These are phyloP conservation scores for Trichechus manatus DNA, from an alignment of 2,113 vertebrate genomes.

Conservation along the genomic window DNA sequence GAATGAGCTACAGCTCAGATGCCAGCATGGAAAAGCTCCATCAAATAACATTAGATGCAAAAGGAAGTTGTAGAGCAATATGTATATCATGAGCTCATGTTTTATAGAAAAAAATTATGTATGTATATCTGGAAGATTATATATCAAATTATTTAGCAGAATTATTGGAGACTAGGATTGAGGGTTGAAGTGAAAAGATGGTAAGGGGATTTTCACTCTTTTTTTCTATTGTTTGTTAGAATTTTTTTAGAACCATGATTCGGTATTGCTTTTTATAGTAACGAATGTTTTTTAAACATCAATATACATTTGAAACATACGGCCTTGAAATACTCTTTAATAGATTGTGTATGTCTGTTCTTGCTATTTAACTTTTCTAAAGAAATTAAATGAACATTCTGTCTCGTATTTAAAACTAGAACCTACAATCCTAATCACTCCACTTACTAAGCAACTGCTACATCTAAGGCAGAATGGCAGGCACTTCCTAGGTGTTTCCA, in stretches of 20 bases:
- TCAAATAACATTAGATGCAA: neutral
- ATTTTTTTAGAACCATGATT: neutral
- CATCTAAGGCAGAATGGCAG: neutral
- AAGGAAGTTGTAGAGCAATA: neutral
- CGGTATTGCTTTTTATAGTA: neutral
- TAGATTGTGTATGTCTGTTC: neutral
- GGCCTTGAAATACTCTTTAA: conserved; percentile 1
- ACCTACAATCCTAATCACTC: neutral
- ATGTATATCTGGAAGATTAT: neutral
- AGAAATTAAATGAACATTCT: neutral
- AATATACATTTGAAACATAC: conserved; percentile 12
- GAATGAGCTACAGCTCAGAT: neutral
- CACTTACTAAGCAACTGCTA: neutral
- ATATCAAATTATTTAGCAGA: neutral
- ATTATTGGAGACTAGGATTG: neutral
- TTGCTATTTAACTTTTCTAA: neutral
- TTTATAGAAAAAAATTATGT: neutral
- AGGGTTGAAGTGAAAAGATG: neutral
- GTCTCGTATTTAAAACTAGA: neutral
- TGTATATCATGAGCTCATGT: neutral
- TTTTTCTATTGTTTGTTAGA: neutral
- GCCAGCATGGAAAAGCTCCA: neutral
- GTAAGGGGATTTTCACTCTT: neutral
- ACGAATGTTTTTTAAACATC: neutral
- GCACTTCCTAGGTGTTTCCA: neutral